Evolutionary conservation across 2,797 vertebrate species (phyloP), one percentile per base, ranked within the genome.

Genomic region (Macroramphosus scolopax): DNA sequence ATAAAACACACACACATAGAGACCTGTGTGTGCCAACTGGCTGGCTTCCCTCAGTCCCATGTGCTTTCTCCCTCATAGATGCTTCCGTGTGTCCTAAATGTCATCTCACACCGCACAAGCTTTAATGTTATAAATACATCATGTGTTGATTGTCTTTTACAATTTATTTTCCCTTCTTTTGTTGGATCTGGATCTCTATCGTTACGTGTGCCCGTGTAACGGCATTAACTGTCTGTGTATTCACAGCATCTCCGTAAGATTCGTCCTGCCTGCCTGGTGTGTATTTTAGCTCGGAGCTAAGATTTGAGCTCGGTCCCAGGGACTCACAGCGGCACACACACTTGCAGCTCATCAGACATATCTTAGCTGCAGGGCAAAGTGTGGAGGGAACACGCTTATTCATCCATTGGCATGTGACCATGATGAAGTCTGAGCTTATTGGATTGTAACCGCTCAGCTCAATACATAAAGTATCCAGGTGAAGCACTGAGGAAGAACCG

Each of bases 241-340:
- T 79, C 40, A 66, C 59, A 51, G 43, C 35, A 24, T 41, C 37
- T 34, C 26, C 43, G 14, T 60, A 14, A 25, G 18, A 60, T 25
- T 16, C 8, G 3, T 56, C 22, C 39, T 28, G 18, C 41, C 15
- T 53, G 47, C 12, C 40, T 37, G n/a, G 36, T 62, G 41, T 34
- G 31, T 37, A 67, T 55, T 67, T 43, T 25, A 48, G 43, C 60
- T 28, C 0, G 5, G n/a, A 48, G 64, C 55, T 22, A 41, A 58
- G 51, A 74, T 77, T 60, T 51, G 50, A 78, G 63, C 72, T 69
- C 61, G 54, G 49, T 18, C 43, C 34, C 46, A 54, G 72, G 50
- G 29, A 67, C 32, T 58, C 38, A 2, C 9, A 22, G 6, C 20
- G 6, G 26, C 26, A 29, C 4, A 11, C 26, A 22, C 42, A 40